A percentile compares a stretch with the other conserved stretches of the same genome.
phyloP scores from a whole-genome alignment of 2,113 vertebrate genomes.

The Neotoma lepida region DNA sequence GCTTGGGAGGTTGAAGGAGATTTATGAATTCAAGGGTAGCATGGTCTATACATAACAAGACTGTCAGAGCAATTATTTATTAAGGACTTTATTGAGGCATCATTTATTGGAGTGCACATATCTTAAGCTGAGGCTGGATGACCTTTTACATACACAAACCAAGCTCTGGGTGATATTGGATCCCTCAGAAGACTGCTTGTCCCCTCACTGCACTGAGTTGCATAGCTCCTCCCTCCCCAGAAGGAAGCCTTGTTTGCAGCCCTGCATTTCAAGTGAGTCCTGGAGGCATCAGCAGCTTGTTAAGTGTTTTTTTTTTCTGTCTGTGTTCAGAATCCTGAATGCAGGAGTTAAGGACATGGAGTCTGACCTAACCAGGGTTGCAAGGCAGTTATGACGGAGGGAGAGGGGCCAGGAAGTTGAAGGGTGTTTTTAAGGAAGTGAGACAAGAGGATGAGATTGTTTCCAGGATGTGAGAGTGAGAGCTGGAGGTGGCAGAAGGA shows the following conservation, averaged over 20 bases:
- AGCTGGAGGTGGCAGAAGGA: neutral
- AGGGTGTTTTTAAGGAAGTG: neutral
- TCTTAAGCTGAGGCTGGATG: constrained; percentile 3
- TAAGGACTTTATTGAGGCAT: neutral
- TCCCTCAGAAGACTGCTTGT: neutral
- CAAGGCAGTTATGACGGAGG: neutral
- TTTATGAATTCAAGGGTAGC: neutral
- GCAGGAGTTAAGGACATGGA: neutral
- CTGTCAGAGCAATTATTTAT: neutral
- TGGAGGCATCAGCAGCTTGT: neutral
- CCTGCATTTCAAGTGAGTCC: neutral
- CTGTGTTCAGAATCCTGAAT: neutral
- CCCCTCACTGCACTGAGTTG: neutral
- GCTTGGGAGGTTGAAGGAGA: neutral
- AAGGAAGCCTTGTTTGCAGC: neutral
- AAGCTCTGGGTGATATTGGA: neutral
- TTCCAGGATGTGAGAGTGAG: constrained; percentile 24
- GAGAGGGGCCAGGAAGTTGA: neutral
- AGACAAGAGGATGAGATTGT: constrained; percentile 2
- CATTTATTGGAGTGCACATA: neutral
- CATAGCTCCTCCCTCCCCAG: rapidly evolving
- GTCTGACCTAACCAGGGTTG: neutral
- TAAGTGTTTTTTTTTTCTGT: neutral
- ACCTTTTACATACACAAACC: neutral
- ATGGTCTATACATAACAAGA: neutral